phyloP scores from a whole-genome alignment of 2,797 vertebrate species.

The Cryptoblepharus egeriae region DNA sequence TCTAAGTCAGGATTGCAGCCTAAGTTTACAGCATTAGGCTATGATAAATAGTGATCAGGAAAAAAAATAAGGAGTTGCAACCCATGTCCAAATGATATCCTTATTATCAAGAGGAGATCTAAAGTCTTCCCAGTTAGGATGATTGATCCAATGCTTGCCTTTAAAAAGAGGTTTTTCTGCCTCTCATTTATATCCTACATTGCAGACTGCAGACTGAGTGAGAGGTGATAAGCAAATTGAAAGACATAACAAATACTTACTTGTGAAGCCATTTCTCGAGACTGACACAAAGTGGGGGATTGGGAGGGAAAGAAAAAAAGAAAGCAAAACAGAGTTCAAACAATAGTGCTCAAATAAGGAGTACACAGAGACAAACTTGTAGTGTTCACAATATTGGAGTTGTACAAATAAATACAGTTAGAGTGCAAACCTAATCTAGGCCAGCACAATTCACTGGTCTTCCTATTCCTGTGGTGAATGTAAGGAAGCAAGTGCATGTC shows the following conservation, averaged over 20 bases:
- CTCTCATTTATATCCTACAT: neutral
- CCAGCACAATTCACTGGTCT: too few species aligned
- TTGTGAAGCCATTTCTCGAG: constrained; percentile 78
- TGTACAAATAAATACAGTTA: neutral
- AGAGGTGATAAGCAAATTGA: constrained; percentile 27
- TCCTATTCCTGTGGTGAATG: too few species aligned
- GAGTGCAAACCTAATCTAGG: too few species aligned
- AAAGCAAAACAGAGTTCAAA: constrained; percentile 73
- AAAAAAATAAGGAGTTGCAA: too few species aligned
- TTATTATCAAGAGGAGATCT: too few species aligned
- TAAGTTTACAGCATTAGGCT: neutral
- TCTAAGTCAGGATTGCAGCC: too few species aligned
- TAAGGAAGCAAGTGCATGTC: too few species aligned
- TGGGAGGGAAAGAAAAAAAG: constrained; percentile 54
- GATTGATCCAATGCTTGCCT: neutral
- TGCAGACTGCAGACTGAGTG: neutral
- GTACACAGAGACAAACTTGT: constrained; percentile 40
- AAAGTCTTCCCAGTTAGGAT: neutral
- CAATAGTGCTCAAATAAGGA: constrained; percentile 43
- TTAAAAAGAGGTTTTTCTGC: neutral
- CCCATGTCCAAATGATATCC: too few species aligned
- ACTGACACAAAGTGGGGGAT: constrained; percentile 69
- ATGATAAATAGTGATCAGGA: neutral
- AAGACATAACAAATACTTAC: constrained; percentile 74
- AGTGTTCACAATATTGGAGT: constrained; percentile 36